Conservation (phyloP, 2,888 invertebrate genomes). For the Orchesellides sinensis region DNA sequence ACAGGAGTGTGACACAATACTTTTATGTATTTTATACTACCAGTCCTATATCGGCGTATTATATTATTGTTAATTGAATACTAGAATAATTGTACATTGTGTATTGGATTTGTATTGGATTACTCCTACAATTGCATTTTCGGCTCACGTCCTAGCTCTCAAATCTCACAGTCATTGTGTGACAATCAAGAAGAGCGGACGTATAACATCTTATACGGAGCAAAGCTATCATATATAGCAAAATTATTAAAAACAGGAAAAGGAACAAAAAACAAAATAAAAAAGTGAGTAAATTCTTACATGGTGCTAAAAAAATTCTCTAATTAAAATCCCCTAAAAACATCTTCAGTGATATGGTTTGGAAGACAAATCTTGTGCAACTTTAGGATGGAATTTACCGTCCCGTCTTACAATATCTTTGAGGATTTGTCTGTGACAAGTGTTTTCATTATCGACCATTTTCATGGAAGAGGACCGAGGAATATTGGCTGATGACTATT, state of each 20-base stretch:
- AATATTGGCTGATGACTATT: conserved; percentile 70
- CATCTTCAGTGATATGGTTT: conserved; percentile 27
- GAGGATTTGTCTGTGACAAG: conserved; percentile 39
- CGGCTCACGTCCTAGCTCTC: conserved; percentile 20
- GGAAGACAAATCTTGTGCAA: neutral
- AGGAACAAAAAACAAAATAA: conserved; percentile 3
- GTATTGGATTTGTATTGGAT: neutral
- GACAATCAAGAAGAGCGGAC: conserved; percentile 62
- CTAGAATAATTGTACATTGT: conserved; percentile 1
- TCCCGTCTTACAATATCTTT: conserved; percentile 43
- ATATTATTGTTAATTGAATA: conserved; percentile 19
- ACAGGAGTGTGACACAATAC: conserved; percentile 40
- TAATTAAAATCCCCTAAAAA: neutral
- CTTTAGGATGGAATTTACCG: conserved; percentile 70
- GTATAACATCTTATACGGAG: neutral
- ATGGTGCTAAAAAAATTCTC: neutral
- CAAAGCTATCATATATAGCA: neutral
- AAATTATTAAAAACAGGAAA: conserved; percentile 30
- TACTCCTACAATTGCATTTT: neutral
- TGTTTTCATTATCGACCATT: conserved; percentile 64
- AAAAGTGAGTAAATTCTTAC: neutral
- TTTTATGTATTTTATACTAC: neutral
- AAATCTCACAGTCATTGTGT: conserved; percentile 53
- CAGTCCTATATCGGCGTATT: neutral
- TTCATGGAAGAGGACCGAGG: conserved; percentile 73